Percentiles rank a stretch among this genome's conserved stretches.
These are phyloP conservation scores for Griposia aprilina DNA, from an alignment of 2,888 invertebrate genomes.

Conservation along the genomic window DNA sequence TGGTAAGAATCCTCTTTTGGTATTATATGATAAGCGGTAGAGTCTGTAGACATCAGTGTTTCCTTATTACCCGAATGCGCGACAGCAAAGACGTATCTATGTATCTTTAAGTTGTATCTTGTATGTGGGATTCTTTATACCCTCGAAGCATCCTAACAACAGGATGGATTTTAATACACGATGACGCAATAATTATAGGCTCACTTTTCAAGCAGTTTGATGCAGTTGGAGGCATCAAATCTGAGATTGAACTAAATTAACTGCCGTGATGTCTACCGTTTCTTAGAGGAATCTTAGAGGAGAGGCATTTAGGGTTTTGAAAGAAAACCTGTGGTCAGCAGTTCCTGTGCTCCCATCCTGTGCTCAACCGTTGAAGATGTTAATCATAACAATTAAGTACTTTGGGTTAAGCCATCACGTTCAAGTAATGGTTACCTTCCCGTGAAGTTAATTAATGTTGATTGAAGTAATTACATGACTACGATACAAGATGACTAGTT, in stretches of 20 bases:
- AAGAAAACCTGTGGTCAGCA: neutral
- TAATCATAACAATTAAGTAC: neutral
- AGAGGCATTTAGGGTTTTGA: too few species aligned
- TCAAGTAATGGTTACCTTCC: constrained; percentile 30
- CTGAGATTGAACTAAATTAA: neutral
- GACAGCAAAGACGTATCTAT: neutral
- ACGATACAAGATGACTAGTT: constrained; percentile 2
- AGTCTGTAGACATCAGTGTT: neutral
- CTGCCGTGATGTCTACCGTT: neutral
- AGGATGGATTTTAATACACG: neutral
- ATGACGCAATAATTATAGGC: too few species aligned
- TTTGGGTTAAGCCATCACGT: constrained; percentile 24
- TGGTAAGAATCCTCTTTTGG: too few species aligned
- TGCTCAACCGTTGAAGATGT: neutral
- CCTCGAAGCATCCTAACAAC: neutral
- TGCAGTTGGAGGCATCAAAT: neutral
- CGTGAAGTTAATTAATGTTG: constrained; percentile 19
- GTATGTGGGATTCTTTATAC: neutral
- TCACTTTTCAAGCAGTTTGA: neutral
- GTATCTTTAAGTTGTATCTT: neutral
- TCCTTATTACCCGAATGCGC: neutral
- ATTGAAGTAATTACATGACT: constrained; percentile 33
- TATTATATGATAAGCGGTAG: neutral
- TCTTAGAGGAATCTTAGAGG: too few species aligned
- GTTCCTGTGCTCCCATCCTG: too few species aligned